Evolutionary conservation across 2,797 vertebrate genomes (phyloP), one percentile per base, ranked within the genome.

Genomic region (Manis pentadactyla): DNA sequence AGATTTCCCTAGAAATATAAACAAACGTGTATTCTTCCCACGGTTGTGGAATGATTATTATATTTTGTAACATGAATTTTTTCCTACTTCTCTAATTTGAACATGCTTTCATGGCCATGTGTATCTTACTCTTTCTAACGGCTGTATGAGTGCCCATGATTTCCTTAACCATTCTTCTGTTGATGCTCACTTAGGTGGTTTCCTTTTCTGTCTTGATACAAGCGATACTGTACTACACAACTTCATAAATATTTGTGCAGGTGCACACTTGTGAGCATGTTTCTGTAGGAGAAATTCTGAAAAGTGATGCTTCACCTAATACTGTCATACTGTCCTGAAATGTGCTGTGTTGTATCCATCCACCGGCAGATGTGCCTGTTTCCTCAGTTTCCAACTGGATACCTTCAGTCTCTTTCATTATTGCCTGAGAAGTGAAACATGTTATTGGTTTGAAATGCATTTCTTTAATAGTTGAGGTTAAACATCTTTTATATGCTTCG

Each of bases 21-120:
- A 25, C 17, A 29, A 29, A 21, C 0, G 0, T 3, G 4, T 21
- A 5, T 57, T 66, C 68, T 84, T 49, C 31, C 55, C 63, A 34
- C 17, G 2, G 14, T 13, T 31, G 0, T 5, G 34, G 53, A 39
- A 15, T 86, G 13, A 8, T 19, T 37, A 7, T 0, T 18, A 0
- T 66, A 29, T n/a, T 71, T 61, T 64, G 1, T 59, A 51, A 82
- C 23, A 18, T 71, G 19, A 46, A 46, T 78, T 53, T 37, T 69
- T 59, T 13, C 1, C 21, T 39, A 1, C 63, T 59, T 51, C n/a
- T 46, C 29, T 57, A 13, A 57, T 64, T n/a, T 77, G 61, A 87
- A 46, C 49, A 4, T 55, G 31, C 53, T 78, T 90, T 74, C 25
- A 9, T n/a, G 23, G 7, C 64, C 77, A 55, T 4, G n/a, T 42